Percentiles rank a stretch among this genome's conserved stretches.
These are phyloP conservation scores for Melanotaenia maccullochi DNA, from an alignment of 2,797 vertebrate species.

Conservation along the genomic window DNA sequence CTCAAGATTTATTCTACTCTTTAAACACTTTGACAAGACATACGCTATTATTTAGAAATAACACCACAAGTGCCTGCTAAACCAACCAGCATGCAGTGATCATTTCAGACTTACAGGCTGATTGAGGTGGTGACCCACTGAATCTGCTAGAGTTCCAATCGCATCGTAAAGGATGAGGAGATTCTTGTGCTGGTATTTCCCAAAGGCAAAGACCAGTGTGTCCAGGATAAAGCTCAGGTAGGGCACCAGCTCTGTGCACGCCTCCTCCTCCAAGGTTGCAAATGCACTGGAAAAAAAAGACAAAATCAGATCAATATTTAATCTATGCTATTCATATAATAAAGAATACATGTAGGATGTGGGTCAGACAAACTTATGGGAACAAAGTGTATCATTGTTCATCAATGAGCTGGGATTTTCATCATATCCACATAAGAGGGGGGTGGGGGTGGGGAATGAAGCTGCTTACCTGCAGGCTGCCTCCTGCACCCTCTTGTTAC, in stretches of 20 bases:
- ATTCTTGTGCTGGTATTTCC: conserved; percentile 98
- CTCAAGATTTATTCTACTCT: background rate
- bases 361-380: conserved; percentile 72
- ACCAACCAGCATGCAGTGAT: background rate
- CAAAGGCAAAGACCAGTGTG: conserved; percentile 94
- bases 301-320: conserved; percentile 3
- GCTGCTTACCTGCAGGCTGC: conserved; percentile 90
- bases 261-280: conserved; percentile 95
- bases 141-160: conserved; percentile 94
- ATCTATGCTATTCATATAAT: background rate
- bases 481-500: conserved; percentile 95
- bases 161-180: conserved; percentile 95
- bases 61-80: background rate
- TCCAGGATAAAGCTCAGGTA: conserved; percentile 96
- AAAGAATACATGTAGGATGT: background rate
- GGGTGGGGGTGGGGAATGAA: no score
- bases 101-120: conserved; percentile 83
- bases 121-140: conserved; percentile 96
- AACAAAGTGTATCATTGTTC: conserved; percentile 73
- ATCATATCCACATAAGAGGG: conserved; percentile 58
- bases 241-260: conserved; percentile 94
- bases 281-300: conserved; percentile 84
- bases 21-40: background rate
- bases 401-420: conserved; percentile 74
- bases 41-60: background rate